A percentile compares a stretch with the other conserved stretches of the same genome.
These are phyloP conservation scores for Salticus scenicus DNA, from an alignment of 2,888 invertebrate species.

Conservation along the genomic window DNA sequence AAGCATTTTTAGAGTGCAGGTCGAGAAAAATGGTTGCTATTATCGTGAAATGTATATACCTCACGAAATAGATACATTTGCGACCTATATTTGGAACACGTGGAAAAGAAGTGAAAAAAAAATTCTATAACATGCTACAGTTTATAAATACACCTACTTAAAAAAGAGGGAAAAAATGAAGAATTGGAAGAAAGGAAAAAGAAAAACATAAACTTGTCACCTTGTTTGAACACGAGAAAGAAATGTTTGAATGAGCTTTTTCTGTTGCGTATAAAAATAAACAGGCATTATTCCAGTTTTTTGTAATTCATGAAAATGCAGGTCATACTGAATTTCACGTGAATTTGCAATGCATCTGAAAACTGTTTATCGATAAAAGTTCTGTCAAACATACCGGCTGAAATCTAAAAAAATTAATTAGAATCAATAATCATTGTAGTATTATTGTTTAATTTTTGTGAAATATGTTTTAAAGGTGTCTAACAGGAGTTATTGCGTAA, in stretches of 20 bases:
- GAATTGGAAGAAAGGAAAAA: not conserved
- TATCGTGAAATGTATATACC: not conserved
- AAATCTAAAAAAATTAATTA: too few relatives aligned
- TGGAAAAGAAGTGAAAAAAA: not conserved
- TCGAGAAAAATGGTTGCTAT: not conserved
- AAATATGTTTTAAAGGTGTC: too few relatives aligned
- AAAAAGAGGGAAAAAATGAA: not conserved
- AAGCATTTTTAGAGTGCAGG: too few relatives aligned
- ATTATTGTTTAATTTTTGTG: too few relatives aligned
- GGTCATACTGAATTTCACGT: not conserved
- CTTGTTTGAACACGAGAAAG: not conserved
- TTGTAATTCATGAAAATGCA: not conserved
- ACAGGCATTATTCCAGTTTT: not conserved
- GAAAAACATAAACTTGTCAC: not conserved
- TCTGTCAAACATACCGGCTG: too few relatives aligned
- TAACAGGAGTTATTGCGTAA: too few relatives aligned
- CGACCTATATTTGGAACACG: not conserved
- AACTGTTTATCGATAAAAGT: too few relatives aligned
- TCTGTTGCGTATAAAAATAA: not conserved
- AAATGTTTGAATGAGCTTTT: not conserved
- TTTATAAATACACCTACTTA: not conserved
- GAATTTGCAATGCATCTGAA: too few relatives aligned
- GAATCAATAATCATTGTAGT: too few relatives aligned
- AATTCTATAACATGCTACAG: not conserved
- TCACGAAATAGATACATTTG: not conserved